phyloP scores from a whole-genome alignment of 2,113 vertebrate species.

The Pelmatolapia mariae region DNA sequence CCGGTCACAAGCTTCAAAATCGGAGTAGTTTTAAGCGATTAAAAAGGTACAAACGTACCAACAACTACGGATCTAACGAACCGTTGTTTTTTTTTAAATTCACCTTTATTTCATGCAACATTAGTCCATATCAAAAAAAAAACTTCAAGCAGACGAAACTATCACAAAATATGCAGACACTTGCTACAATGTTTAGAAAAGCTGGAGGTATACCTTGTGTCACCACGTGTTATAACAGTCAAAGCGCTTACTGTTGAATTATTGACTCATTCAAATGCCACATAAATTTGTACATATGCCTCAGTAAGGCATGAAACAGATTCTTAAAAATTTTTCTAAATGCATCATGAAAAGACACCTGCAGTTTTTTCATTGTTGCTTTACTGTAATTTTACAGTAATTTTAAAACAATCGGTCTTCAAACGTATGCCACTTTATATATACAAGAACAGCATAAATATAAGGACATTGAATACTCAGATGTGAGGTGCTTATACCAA shows the following conservation, averaged over 20 bases:
- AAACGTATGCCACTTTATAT: neutral
- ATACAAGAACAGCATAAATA: neutral
- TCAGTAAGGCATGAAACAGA: neutral
- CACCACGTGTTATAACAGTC: neutral
- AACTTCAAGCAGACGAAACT: neutral
- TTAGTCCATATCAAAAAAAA: neutral
- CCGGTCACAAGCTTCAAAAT: conserved; percentile 20
- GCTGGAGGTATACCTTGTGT: neutral
- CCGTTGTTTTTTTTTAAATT: neutral
- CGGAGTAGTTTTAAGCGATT: neutral
- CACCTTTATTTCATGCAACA: neutral
- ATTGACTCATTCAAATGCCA: neutral
- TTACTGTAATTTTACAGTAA: neutral
- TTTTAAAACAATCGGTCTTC: neutral
- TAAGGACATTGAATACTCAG: neutral
- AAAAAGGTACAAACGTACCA: neutral
- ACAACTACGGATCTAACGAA: neutral
- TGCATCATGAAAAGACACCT: neutral
- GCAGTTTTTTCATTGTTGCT: neutral
- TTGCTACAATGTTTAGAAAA: neutral
- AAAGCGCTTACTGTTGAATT: neutral
- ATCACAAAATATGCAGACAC: neutral
- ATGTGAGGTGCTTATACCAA: neutral
- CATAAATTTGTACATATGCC: neutral
- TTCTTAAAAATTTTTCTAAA: neutral